A percentile compares a stretch with the other conserved stretches of the same genome.
Conservation (phyloP, 2,797 vertebrate genomes). For the Picus viridis region DNA sequence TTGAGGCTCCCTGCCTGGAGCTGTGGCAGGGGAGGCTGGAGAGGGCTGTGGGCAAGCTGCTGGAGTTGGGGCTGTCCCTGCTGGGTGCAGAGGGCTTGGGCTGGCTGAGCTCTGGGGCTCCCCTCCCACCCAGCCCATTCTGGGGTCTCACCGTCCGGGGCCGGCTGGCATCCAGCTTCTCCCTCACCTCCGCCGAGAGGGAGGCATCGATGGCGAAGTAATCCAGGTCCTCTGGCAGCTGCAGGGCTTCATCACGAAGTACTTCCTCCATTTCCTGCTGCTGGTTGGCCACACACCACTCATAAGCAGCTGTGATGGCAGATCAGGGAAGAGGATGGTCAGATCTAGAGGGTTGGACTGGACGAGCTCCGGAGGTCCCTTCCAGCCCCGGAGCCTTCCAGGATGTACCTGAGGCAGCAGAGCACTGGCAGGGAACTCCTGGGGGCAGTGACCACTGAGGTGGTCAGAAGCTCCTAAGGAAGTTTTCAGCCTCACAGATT, state of each 20-base stretch:
- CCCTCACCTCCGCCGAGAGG: constrained; percentile 89
- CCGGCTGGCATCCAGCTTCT: constrained; percentile 86
- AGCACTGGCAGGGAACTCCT: not conserved
- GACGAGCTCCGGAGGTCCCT: too few species aligned
- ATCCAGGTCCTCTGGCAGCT: constrained; percentile 88
- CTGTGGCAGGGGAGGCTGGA: too few species aligned
- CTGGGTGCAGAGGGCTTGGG: too few species aligned
- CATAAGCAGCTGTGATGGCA: constrained; percentile 77
- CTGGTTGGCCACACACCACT: constrained; percentile 81
- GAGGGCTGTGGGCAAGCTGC: too few species aligned
- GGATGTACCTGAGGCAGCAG: not conserved
- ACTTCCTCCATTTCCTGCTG: constrained; percentile 90
- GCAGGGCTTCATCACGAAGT: constrained; percentile 87
- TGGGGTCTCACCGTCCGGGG: constrained; percentile 86
- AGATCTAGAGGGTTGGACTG: not conserved
- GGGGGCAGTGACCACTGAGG: not conserved
- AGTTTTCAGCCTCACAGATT: not conserved
- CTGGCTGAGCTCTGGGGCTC: too few species aligned
- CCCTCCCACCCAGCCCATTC: too few species aligned
- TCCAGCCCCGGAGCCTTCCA: too few species aligned
- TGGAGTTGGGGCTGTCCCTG: too few species aligned
- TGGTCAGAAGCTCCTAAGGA: not conserved
- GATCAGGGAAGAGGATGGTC: not conserved
- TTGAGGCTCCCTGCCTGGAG: too few species aligned
- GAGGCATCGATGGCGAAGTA: constrained; percentile 86